These are phyloP conservation scores for Lichenostomus cassidix DNA, from an alignment of 2,113 vertebrate species.

Conservation along the genomic window DNA sequence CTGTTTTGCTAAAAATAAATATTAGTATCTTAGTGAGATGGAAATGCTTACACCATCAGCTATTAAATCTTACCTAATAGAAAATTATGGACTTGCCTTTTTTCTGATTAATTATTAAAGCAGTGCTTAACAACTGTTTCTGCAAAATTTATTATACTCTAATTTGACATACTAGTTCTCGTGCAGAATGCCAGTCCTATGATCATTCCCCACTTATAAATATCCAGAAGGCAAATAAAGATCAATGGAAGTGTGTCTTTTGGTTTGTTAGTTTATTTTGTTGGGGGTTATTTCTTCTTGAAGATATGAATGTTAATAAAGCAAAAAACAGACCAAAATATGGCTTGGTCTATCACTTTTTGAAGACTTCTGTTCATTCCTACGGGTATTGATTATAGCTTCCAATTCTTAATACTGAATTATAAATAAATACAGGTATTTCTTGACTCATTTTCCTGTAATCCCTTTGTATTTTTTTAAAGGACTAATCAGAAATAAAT, in stretches of 20 bases:
- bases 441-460: not conserved
- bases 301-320: not conserved
- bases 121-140: not conserved
- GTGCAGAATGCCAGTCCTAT: not conserved
- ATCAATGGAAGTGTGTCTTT: not conserved
- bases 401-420: not conserved
- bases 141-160: not conserved
- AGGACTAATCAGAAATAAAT: not conserved
- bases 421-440: not conserved
- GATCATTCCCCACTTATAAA: not conserved
- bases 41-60: not conserved
- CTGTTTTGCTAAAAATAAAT: not conserved
- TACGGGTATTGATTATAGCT: not conserved
- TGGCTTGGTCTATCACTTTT: not conserved
- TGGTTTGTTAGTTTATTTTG: not conserved
- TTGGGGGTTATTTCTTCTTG: not conserved
- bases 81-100: not conserved
- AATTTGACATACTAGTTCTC: not conserved
- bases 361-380: not conserved
- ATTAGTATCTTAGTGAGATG: not conserved
- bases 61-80: not conserved
- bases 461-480: not conserved
- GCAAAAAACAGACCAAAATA: not conserved
- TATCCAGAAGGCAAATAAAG: not conserved
- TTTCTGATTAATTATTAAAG: constrained; percentile 13